Base-by-base conservation (phyloP, 2,888 invertebrate species). In the Ochlodes sylvanus region DNA sequence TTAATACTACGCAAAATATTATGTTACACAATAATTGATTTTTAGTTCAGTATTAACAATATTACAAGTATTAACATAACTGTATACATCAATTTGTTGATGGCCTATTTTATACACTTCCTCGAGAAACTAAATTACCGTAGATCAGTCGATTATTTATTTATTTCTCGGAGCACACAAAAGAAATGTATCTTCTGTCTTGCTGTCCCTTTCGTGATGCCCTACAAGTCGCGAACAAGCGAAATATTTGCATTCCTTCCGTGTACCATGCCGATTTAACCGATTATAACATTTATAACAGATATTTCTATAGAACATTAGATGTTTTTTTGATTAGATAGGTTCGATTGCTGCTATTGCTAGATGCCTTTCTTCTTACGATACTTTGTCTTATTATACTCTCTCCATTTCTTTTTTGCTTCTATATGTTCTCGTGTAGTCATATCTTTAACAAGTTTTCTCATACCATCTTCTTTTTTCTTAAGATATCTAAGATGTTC, bases 1-100 rank as follows among this genome's bases (percentile, higher is more conserved):
- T 15, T 52, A 55, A 55, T 55, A 55, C 55, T 34, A 55, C 55
- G 15, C 17, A 55, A 50, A 62, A 54, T 4, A 1, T 41, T 52
- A 61, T 17, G 10, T 55, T 6, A 27, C 38, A 55, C 12, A 54
- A 27, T 38, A 54, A 55, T 21, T 41, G 12, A n/a, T 17, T 54
- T 54, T 55, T n/a, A 32, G 54, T 42, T 17, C 21, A 10, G 12
- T 52, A 52, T 52, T 27, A 27, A 52, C 21, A 52, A 14, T 21
- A 27, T 52, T 21, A 52, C 52, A 27, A 34, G 10, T 55, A 55
- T 55, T 55, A 34, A 55, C 55, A 55, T 5, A 54, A 27, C 17
- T 34, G 34, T 34, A 55, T 55, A 55, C 55, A 55, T n/a, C n/a
- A 19, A 32, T 27, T 54, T 54, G 15, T 17, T 34, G 27, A n/a